Percentiles rank a stretch among this genome's conserved stretches.
phyloP scores from a whole-genome alignment of 2,888 invertebrate genomes.

The Odontomyia ornata region DNA sequence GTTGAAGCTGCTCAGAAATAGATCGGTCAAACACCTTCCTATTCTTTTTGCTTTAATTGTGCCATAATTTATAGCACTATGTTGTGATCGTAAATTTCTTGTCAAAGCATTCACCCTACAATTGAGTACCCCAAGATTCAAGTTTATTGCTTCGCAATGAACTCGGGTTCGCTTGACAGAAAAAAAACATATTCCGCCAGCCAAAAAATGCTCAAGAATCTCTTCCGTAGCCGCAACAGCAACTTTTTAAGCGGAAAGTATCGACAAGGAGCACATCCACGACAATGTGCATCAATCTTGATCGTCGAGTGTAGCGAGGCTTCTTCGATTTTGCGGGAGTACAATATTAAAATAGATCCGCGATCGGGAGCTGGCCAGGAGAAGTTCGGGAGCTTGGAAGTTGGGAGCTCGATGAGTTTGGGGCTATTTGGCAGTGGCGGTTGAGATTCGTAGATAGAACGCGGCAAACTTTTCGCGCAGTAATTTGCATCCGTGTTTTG shows the following conservation, averaged over 20 bases:
- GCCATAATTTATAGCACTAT: neutral
- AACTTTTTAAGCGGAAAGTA: neutral
- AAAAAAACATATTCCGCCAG: neutral
- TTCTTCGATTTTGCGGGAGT: constrained; percentile 10
- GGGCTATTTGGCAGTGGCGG: neutral
- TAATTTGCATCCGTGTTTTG: neutral
- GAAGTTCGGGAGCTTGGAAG: neutral
- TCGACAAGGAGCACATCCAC: constrained; percentile 1
- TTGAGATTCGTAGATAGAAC: neutral
- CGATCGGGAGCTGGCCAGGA: constrained; percentile 24
- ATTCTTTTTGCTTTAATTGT: neutral
- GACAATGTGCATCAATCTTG: neutral
- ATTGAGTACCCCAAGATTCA: neutral
- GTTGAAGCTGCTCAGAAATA: neutral
- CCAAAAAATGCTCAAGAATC: neutral
- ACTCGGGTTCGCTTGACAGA: constrained; percentile 18
- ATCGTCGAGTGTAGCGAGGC: neutral
- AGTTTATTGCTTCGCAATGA: constrained; percentile 36
- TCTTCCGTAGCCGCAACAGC: constrained; percentile 4
- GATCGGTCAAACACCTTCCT: neutral
- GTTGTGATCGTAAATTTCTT: neutral
- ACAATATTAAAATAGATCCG: constrained; percentile 29
- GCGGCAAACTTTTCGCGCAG: neutral
- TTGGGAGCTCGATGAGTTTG: neutral
- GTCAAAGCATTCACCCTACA: neutral